These are phyloP conservation scores for Meiosimyza platycephala DNA, from an alignment of 2,888 invertebrate genomes.

Conservation along the genomic window DNA sequence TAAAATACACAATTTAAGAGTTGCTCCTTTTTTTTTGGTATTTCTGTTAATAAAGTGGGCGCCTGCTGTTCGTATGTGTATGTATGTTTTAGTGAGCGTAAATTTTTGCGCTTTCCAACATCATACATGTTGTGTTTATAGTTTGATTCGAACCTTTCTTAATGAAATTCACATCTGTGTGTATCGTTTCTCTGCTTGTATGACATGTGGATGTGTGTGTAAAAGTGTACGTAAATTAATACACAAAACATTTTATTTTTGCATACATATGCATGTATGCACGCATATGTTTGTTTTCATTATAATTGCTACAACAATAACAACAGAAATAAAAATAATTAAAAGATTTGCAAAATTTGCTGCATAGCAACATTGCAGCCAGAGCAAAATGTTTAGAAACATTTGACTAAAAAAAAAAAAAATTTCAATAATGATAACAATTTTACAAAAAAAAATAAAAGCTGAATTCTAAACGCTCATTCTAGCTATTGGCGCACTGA, in stretches of 20 bases:
- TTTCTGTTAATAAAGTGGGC: neutral
- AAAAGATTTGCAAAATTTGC: neutral
- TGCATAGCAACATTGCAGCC: no score
- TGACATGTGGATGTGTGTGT: neutral
- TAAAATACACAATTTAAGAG: neutral
- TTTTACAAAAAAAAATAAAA: no score
- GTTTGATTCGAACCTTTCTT: slow-evolving; percentile 46
- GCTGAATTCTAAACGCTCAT: no score
- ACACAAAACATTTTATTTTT: no score
- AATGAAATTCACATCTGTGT: slow-evolving; percentile 7
- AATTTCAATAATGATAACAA: no score
- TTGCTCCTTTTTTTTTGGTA: slow-evolving; percentile 12
- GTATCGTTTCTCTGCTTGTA: neutral
- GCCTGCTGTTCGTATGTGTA: neutral
- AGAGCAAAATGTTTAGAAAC: no score
- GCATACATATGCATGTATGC: neutral
- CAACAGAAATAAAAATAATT: neutral
- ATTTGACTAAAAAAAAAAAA: no score
- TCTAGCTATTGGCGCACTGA: no score
- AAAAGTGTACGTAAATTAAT: neutral
- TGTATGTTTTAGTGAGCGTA: neutral
- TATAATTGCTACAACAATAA: slow-evolving; percentile 13
- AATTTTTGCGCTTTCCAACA: slow-evolving; percentile 30
- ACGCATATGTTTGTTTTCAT: slow-evolving; percentile 23
- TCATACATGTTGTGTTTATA: slow-evolving; percentile 51